Conservation (phyloP, 2,888 invertebrate species). For the Dryadula phaetusa region DNA sequence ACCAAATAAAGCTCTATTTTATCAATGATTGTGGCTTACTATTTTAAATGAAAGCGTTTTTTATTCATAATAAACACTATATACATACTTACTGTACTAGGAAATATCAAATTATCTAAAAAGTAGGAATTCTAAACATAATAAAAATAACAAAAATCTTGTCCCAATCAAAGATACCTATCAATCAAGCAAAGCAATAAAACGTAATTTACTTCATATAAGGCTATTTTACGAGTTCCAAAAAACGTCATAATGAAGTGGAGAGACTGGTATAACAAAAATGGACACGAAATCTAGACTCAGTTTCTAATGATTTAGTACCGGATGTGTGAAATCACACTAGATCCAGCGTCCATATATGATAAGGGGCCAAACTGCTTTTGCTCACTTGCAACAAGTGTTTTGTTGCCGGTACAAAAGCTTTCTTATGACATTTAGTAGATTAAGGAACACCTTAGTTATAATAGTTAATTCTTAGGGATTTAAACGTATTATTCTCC, state of each 20-base stretch:
- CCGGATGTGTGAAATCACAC: conserved; percentile 15
- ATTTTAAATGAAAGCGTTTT: too few relatives aligned
- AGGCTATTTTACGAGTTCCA: conserved; percentile 33
- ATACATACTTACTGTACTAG: conserved; percentile 19
- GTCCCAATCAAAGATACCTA: background rate
- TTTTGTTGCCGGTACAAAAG: background rate
- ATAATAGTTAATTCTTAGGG: too few relatives aligned
- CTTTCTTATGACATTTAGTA: background rate
- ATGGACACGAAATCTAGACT: conserved; percentile 34
- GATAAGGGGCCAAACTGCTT: background rate
- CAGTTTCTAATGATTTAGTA: conserved; percentile 39
- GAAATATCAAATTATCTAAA: conserved; percentile 37
- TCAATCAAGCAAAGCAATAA: background rate
- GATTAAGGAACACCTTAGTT: background rate
- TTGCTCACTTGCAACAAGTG: background rate
- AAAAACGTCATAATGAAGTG: conserved; percentile 33
- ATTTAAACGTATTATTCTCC: too few relatives aligned
- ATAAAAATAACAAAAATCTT: conserved; percentile 14
- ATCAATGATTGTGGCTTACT: too few relatives aligned
- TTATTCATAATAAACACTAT: too few relatives aligned
- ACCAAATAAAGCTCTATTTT: too few relatives aligned
- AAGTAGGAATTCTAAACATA: conserved; percentile 30
- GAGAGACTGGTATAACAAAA: conserved; percentile 39
- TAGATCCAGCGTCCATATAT: conserved; percentile 2
- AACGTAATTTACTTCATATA: conserved; percentile 19